A percentile compares a stretch with the other conserved stretches of the same genome.
phyloP scores from a whole-genome alignment of 92 coral and sea anemone genomes.

The Epizoanthus scotinus region DNA sequence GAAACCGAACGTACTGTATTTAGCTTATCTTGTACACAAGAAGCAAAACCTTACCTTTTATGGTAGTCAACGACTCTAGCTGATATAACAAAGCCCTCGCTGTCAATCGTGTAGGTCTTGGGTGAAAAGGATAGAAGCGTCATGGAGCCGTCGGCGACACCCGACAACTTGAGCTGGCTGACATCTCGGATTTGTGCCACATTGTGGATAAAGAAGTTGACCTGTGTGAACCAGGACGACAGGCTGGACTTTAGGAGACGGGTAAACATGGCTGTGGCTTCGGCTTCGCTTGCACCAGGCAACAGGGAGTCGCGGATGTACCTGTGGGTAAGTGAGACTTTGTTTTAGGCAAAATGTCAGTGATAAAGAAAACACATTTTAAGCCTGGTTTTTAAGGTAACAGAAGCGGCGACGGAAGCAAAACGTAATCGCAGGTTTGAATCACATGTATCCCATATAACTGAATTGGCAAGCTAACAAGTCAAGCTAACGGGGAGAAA shows the following conservation, averaged over 20 bases:
- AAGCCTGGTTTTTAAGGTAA: too few species aligned
- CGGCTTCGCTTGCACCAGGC: slow-evolving; percentile 87
- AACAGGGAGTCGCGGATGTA: slow-evolving; percentile 95
- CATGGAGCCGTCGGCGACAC: slow-evolving; percentile 44
- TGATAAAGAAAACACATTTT: too few species aligned
- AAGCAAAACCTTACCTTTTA: slow-evolving; percentile 55
- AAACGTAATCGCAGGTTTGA: too few species aligned
- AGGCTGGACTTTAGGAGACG: slow-evolving; percentile 92
- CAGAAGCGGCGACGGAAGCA: too few species aligned
- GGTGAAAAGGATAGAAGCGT: slow-evolving; percentile 92
- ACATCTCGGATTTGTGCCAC: slow-evolving; percentile 96
- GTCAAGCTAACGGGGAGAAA: too few species aligned
- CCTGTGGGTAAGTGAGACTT: neutral
- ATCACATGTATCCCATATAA: too few species aligned
- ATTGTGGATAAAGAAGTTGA: slow-evolving; percentile 97
- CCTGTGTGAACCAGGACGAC: slow-evolving; percentile 95
- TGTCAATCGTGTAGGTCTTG: slow-evolving; percentile 61
- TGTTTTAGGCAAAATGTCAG: too few species aligned
- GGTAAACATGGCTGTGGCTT: slow-evolving; percentile 92
- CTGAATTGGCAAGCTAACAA: too few species aligned
- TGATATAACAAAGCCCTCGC: slow-evolving; percentile 82
- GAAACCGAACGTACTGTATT: neutral
- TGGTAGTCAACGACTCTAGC: slow-evolving; percentile 98
- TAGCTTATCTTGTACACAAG: neutral
- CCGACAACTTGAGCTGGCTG: slow-evolving; percentile 70